Percentiles rank a stretch among this genome's conserved stretches.
Conservation (phyloP, 2,888 invertebrate genomes). For the Oasisia sp. region DNA sequence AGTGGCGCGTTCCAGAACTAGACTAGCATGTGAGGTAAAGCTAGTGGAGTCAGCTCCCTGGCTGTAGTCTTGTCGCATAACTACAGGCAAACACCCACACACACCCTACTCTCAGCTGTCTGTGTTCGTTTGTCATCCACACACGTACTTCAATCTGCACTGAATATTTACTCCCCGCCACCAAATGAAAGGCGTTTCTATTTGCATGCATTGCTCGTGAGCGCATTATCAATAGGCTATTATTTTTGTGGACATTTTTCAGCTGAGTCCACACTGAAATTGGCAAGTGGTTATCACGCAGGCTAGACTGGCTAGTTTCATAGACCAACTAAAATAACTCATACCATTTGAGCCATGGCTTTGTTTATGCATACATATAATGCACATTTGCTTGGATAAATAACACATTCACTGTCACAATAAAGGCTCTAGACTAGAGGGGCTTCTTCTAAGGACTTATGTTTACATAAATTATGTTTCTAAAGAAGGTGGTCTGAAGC, state of each 20-base stretch:
- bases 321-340: neutral
- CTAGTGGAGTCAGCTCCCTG: neutral
- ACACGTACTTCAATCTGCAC: neutral
- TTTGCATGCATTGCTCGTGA: neutral
- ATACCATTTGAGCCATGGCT: neutral
- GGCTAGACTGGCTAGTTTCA: neutral
- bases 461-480: neutral
- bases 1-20: neutral
- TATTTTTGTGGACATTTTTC: neutral
- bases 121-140: neutral
- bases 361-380: neutral
- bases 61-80: neutral
- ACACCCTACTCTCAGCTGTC: neutral
- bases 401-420: neutral
- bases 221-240: neutral
- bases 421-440: too few species aligned
- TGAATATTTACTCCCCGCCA: slow-evolving; percentile 9
- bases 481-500: neutral
- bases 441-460: neutral
- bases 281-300: neutral
- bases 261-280: neutral
- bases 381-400: neutral
- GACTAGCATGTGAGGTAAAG: neutral
- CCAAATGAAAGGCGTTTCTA: neutral
- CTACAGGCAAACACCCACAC: neutral